phyloP scores from a whole-genome alignment of 1,140 invertebrate species.

The Marisa cornuarietis region DNA sequence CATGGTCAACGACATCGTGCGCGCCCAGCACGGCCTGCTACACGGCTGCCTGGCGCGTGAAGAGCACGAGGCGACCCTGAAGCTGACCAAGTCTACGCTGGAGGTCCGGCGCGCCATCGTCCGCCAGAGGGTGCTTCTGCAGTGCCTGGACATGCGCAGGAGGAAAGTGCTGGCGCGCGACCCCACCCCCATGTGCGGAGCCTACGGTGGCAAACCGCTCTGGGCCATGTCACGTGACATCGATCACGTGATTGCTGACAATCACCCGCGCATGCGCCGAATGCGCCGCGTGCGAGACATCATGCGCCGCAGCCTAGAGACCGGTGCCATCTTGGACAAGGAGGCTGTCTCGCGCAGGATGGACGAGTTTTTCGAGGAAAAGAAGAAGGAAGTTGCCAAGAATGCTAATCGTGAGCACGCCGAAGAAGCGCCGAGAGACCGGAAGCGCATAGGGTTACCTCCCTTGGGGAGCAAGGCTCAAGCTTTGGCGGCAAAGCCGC shows the following conservation, averaged over 20 bases:
- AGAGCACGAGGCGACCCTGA: constrained; percentile 25
- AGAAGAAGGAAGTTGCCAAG: not conserved
- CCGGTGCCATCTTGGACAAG: constrained; percentile 34
- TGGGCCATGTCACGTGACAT: constrained; percentile 36
- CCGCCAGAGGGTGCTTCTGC: constrained; percentile 29
- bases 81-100: constrained; percentile 25
- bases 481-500: no score
- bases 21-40: constrained; percentile 22
- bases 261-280: constrained; percentile 32
- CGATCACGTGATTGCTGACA: constrained; percentile 33
- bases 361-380: constrained; percentile 30
- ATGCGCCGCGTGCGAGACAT: constrained; percentile 25
- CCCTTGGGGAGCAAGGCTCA: no score
- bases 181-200: constrained; percentile 17
- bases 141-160: constrained; percentile 40
- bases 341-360: constrained; percentile 22
- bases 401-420: no score
- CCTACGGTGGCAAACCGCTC: constrained; percentile 37
- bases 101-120: constrained; percentile 23
- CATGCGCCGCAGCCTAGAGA: constrained; percentile 28
- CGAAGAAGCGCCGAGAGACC: no score
- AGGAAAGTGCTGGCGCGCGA: constrained; percentile 19
- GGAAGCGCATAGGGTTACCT: no score
- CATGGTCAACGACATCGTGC: constrained; percentile 38
- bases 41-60: constrained; percentile 26